Percentiles rank a stretch among this genome's conserved stretches.
Evolutionary conservation across 2,888 invertebrate species (phyloP).

Genomic region (Chironomus riparius): DNA sequence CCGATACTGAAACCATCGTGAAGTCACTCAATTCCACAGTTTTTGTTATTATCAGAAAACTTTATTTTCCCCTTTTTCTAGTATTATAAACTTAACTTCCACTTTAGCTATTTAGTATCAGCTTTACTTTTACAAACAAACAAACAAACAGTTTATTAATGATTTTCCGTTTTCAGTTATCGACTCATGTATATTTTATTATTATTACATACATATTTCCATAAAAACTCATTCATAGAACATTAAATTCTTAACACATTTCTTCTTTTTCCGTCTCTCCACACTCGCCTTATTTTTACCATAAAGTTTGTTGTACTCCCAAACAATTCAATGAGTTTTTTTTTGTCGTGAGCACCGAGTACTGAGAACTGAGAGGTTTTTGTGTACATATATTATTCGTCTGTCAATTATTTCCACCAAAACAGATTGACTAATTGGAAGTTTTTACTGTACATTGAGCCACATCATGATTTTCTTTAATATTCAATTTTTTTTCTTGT

Average conservation of each 20-base stretch:
- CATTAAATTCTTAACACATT: conserved; percentile 10
- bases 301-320: not conserved
- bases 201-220: not conserved
- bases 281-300: not conserved
- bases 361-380: not conserved
- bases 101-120: not conserved
- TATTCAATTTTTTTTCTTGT: too few relatives aligned
- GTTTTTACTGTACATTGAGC: not conserved
- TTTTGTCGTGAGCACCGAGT: not conserved
- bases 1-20: conserved; percentile 41
- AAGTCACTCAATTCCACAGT: not conserved
- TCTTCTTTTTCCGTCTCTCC: not conserved
- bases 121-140: not conserved
- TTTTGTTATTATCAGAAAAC: not conserved
- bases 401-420: conserved; percentile 23
- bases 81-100: not conserved
- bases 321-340: not conserved
- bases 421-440: not conserved
- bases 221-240: not conserved
- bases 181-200: not conserved
- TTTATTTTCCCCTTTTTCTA: not conserved
- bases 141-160: not conserved
- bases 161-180: conserved; percentile 8
- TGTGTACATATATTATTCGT: not conserved
- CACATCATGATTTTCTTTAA: not conserved